phyloP scores from a whole-genome alignment of 2,888 invertebrate species.

The Drosophila kanekoi region DNA sequence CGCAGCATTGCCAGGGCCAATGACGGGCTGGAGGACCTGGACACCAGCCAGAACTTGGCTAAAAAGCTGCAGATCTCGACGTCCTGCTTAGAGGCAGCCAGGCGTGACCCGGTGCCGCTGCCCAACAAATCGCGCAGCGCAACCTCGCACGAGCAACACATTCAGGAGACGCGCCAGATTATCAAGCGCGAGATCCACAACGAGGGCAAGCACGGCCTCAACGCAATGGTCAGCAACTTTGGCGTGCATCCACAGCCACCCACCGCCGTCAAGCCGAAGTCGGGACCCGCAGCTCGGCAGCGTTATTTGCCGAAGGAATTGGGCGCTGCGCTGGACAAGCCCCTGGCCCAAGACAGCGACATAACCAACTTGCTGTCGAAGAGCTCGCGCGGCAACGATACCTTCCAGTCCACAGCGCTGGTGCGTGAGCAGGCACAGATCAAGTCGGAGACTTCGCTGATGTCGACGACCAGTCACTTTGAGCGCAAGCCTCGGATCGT shows the following conservation, averaged over 20 bases:
- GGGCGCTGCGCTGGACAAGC: slow-evolving; percentile 52
- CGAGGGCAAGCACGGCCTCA: slow-evolving; percentile 86
- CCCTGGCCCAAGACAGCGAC: slow-evolving; percentile 24
- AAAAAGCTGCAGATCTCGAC: slow-evolving; percentile 79
- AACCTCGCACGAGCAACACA: slow-evolving; percentile 74
- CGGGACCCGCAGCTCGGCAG: slow-evolving; percentile 87
- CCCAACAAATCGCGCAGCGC: slow-evolving; percentile 67
- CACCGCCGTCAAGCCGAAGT: slow-evolving; percentile 81
- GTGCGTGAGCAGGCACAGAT: slow-evolving; percentile 75
- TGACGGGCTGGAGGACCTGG: slow-evolving; percentile 74
- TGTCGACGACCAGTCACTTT: slow-evolving; percentile 67
- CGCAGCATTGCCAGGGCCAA: slow-evolving; percentile 88
- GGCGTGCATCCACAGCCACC: slow-evolving; percentile 60
- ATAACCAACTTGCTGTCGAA: slow-evolving; percentile 67
- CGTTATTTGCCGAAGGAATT: slow-evolving; percentile 87
- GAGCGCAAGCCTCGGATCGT: slow-evolving; percentile 86
- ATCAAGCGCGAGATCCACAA: slow-evolving; percentile 85
- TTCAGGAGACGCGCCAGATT: slow-evolving; percentile 80
- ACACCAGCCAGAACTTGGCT: slow-evolving; percentile 77
- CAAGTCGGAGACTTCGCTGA: slow-evolving; percentile 32
- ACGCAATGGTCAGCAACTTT: slow-evolving; percentile 77
- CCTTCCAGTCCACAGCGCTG: slow-evolving; percentile 82
- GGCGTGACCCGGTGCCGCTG: slow-evolving; percentile 46
- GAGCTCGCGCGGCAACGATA: slow-evolving; percentile 69
- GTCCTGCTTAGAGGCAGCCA: slow-evolving; percentile 61